Evolutionary conservation across 1,140 invertebrate genomes (phyloP), one percentile per base, ranked within the genome.

Genomic region (Eubasilissa regina): DNA sequence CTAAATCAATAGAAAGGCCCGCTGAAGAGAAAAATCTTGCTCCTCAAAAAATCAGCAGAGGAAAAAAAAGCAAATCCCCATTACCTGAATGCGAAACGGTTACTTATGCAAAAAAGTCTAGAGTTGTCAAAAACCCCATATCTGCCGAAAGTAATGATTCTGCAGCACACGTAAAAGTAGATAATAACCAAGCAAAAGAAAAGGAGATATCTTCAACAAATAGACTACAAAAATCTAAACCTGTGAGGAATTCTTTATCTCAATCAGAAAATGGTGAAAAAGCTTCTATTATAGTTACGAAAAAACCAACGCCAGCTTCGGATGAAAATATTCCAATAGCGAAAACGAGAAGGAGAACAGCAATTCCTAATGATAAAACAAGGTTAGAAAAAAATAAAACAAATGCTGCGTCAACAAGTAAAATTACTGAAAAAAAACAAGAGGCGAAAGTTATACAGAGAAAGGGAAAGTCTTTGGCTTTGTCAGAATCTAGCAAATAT

Each of bases 401-500:
- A 9, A 35, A 47, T 70, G 11, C 17, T 48, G 15, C 44, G 11
- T 11, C 43, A 17, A 17, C 44, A 17, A n/a, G 19, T 15, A 70
- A 47, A 47, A 4, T 15, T 15, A 17, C 43, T 0, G 51, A n/a
- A 35, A 56, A 19, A 68, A 15, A 51, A 44, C 21, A 21, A 43
- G 44, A 78, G 81, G 45, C 66, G 12, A 77, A 77, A 68, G 73
- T 8, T 15, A 55, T n/a, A 11, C 45, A 53, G 19, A 73, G 44
- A 53, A 73, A 62, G 66, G 44, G 0, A 80, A 78, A 84, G 66
- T 70, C 75, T 74, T 9, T 19, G 11, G 76, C 77, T 72, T 35
- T 45, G 19, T 21, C 72, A 45, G 11, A 82, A 80, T 72, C 66
- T 10, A 79, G 72, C 75, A 74, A 77, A 80, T 74, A 75, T 44